phyloP scores from a whole-genome alignment of 2,888 invertebrate species.

The Leptopilina drosophilae region DNA sequence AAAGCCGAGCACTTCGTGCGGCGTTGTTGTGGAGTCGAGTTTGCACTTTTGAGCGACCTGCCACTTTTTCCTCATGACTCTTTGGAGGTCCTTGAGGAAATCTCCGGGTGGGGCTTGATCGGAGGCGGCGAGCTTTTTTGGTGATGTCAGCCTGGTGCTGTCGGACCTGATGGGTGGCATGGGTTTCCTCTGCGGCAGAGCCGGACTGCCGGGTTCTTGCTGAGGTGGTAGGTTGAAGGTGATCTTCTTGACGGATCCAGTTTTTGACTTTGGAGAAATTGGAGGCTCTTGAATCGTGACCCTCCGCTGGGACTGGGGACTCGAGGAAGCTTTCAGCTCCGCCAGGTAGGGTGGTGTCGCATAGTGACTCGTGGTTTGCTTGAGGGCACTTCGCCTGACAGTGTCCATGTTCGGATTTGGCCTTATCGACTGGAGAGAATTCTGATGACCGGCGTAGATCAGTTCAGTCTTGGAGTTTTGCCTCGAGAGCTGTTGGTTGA shows the following conservation, averaged over 20 bases:
- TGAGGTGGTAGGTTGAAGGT: constrained; percentile 81
- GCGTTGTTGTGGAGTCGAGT: constrained; percentile 90
- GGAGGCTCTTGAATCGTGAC: constrained; percentile 83
- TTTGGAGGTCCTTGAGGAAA: constrained; percentile 91
- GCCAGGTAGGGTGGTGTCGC: constrained; percentile 79
- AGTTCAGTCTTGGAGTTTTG: constrained; percentile 70
- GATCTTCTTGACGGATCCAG: constrained; percentile 82
- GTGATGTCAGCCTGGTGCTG: constrained; percentile 80
- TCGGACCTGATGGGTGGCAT: constrained; percentile 88
- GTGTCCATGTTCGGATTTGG: constrained; percentile 73
- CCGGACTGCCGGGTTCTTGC: constrained; percentile 79
- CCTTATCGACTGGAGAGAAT: constrained; percentile 61
- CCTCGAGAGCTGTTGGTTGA: constrained; percentile 61
- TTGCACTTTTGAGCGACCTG: constrained; percentile 96
- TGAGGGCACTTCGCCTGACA: constrained; percentile 72
- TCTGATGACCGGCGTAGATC: constrained; percentile 60
- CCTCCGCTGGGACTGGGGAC: constrained; percentile 79
- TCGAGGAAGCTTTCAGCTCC: constrained; percentile 80
- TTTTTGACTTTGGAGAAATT: constrained; percentile 77
- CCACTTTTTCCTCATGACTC: constrained; percentile 96
- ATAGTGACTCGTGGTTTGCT: constrained; percentile 70
- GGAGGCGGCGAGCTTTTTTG: constrained; percentile 86
- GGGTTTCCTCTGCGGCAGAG: constrained; percentile 82
- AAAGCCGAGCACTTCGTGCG: constrained; percentile 94
- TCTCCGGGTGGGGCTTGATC: constrained; percentile 87